phyloP scores from a whole-genome alignment of 2,113 vertebrate genomes.

The Passer domesticus region DNA sequence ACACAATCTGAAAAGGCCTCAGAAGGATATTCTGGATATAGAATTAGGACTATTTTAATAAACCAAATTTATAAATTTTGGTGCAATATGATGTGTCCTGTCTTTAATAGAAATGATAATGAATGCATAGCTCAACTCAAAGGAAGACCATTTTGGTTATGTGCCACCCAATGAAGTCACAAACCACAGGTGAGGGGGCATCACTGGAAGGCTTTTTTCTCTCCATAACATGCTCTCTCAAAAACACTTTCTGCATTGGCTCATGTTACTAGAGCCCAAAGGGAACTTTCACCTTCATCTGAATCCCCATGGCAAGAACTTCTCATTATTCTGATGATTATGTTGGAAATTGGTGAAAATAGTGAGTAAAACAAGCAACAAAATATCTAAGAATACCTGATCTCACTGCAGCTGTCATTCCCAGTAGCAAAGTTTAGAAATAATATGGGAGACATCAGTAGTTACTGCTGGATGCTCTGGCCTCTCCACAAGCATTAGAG shows the following conservation, averaged over 20 bases:
- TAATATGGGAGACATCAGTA: background rate
- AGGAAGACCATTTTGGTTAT: rapidly evolving
- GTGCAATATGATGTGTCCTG: background rate
- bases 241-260: background rate
- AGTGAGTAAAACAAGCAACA: background rate
- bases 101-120: background rate
- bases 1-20: background rate
- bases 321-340: background rate
- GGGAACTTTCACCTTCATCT: background rate
- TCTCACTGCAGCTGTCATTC: background rate
- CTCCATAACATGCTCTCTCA: background rate
- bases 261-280: background rate
- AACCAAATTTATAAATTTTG: background rate
- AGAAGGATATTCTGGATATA: background rate
- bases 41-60: background rate
- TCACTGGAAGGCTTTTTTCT: background rate
- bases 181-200: background rate
- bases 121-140: background rate
- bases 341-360: background rate
- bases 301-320: background rate
- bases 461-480: background rate
- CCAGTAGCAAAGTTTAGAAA: background rate
- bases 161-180: background rate
- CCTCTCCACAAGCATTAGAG: background rate
- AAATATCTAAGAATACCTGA: background rate